A percentile compares a stretch with the other conserved stretches of the same genome.
These are phyloP conservation scores for Austrofundulus limnaeus DNA, from an alignment of 2,113 vertebrate species.

Conservation along the genomic window DNA sequence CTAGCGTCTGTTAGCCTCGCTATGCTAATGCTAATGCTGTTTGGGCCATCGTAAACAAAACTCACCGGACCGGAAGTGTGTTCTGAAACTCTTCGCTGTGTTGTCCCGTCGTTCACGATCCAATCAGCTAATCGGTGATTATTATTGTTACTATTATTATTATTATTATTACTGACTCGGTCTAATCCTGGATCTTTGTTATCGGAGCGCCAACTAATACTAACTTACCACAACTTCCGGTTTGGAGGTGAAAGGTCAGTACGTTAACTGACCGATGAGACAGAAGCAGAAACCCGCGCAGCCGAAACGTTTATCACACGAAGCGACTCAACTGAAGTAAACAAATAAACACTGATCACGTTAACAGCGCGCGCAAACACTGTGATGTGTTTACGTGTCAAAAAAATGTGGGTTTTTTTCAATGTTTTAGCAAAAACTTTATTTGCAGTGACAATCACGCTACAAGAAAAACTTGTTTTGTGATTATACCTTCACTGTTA, in stretches of 20 bases:
- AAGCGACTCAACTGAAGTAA: too few species aligned
- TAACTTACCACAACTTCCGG: constrained; percentile 43
- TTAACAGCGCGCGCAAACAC: background rate
- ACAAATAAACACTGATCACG: background rate
- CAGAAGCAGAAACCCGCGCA: too few species aligned
- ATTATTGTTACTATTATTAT: too few species aligned
- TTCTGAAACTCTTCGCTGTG: too few species aligned
- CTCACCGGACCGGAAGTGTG: constrained; percentile 15
- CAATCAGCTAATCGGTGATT: background rate
- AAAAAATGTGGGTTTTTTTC: background rate
- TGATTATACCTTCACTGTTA: too few species aligned
- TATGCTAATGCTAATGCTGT: constrained; percentile 17
- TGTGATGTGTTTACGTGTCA: background rate
- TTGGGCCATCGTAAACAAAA: background rate
- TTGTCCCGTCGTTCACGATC: too few species aligned
- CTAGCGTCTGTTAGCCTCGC: background rate
- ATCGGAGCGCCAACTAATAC: background rate
- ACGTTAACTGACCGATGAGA: too few species aligned
- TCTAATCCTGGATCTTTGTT: constrained; percentile 6
- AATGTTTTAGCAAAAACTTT: too few species aligned
- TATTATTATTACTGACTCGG: background rate
- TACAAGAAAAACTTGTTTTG: too few species aligned
- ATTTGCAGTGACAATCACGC: too few species aligned
- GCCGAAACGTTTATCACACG: too few species aligned
- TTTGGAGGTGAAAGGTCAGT: constrained; percentile 6